Conservation (phyloP, 2,113 vertebrate genomes). For the Pachypanchax playfairii region DNA sequence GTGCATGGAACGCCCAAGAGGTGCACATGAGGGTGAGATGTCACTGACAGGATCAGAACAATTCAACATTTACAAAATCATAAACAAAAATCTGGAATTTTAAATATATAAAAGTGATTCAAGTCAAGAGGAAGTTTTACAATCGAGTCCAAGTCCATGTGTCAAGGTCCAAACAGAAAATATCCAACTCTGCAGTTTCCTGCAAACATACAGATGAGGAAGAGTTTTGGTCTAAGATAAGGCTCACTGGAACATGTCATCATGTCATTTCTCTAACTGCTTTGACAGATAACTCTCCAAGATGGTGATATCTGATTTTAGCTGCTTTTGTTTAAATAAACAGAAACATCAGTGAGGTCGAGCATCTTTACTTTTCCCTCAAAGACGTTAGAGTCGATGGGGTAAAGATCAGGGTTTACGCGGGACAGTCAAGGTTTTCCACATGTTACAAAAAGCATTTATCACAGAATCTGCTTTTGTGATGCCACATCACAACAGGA, state of each 20-base stretch:
- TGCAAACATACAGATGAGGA: constrained; percentile 53
- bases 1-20: constrained; percentile 91
- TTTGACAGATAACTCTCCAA: background rate
- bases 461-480: constrained; percentile 11
- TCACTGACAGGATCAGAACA: constrained; percentile 69
- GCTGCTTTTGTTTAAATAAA: background rate
- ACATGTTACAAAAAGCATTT: constrained; percentile 7
- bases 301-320: background rate
- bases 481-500: constrained; percentile 31
- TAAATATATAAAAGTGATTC: background rate
- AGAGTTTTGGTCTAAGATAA: too few species aligned
- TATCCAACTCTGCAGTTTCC: constrained; percentile 87
- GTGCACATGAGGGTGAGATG: constrained; percentile 71
- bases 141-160: constrained; percentile 92
- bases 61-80: background rate
- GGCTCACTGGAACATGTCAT: too few species aligned
- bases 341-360: background rate
- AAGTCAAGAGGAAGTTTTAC: constrained; percentile 72
- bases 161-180: constrained; percentile 91
- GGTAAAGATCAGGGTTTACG: background rate
- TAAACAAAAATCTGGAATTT: background rate
- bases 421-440: background rate
- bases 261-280: background rate
- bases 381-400: too few species aligned
- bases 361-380: too few species aligned